A percentile compares a stretch with the other conserved stretches of the same genome.
Conservation (phyloP, 2,113 vertebrate genomes). For the Mirounga angustirostris region DNA sequence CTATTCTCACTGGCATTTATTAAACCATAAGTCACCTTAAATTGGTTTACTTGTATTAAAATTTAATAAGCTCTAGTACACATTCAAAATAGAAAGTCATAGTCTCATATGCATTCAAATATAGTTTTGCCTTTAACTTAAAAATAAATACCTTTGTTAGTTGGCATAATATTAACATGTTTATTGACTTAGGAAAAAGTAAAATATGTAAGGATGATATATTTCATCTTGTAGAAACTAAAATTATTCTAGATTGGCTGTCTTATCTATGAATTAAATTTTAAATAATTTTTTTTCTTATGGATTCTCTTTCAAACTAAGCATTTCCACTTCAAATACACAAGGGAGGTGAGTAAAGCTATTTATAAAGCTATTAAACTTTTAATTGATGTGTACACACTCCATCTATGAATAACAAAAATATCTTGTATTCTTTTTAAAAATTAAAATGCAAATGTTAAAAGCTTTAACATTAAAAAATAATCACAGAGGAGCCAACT, state of each 20-base stretch:
- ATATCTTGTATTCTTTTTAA: conserved; percentile 50
- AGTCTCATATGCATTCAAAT: conserved; percentile 54
- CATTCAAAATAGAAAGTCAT: conserved; percentile 70
- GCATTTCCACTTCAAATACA: conserved; percentile 35
- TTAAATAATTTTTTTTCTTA: conserved; percentile 51
- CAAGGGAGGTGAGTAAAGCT: conserved; percentile 15
- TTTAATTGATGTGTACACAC: conserved; percentile 35
- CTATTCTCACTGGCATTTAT: conserved; percentile 79
- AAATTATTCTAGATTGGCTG: not conserved
- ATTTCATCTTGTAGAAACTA: not conserved
- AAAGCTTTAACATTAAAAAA: conserved; percentile 44
- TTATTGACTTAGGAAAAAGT: conserved; percentile 40
- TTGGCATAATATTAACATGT: not conserved
- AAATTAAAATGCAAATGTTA: conserved; percentile 64
- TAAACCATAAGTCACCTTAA: conserved; percentile 79
- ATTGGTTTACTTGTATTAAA: conserved; percentile 79
- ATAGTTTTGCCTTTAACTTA: conserved; percentile 50
- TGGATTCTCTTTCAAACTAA: not conserved
- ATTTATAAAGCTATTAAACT: conserved; percentile 41
- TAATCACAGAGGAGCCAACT: not conserved
- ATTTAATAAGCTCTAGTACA: conserved; percentile 75
- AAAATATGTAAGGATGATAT: not conserved
- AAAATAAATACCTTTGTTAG: conserved; percentile 47
- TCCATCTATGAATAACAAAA: not conserved
- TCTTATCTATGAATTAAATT: conserved; percentile 43